Base-by-base conservation (phyloP, 2,888 invertebrate species). In the Troilus luridus region DNA sequence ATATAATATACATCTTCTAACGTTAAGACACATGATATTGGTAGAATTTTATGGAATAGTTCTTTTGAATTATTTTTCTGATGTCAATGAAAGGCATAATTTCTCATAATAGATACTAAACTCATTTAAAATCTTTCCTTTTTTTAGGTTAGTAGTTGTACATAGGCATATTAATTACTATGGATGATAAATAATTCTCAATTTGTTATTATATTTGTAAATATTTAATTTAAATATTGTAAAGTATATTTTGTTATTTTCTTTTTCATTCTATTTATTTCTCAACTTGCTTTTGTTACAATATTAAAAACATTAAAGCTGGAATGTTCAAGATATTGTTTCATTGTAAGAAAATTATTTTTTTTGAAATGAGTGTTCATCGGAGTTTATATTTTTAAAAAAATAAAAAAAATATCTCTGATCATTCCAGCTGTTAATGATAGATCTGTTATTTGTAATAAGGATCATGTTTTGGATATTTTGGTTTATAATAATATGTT, bases 131-230 rank as follows among this genome's bases (percentile, higher is more conserved):
- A 85, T 85, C 85, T n/a, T 56, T 56, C 56, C 56, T 85, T 56
- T 19, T 85, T 85, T n/a, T 21, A 56, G 56, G 14, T 85, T 85
- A 85, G n/a, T 56, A 56, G 56, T 85, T 85, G 85, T 85, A 85
- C 21, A 54, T 85, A 85, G 56, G n/a, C 56, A 56, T n/a, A 21
- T 56, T 56, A 58, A 56, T 85, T 85, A 56, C 10, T 56, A 56
- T 3, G 56, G n/a, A 58, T 85, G 85, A 58, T 56, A 85, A 85
- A 56, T 85, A 85, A 85, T 85, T 56, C 41, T 85, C n/a, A n/a
- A 85, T 85, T 85, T 56, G 85, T 85, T 85, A 85, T 58, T 58
- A 85, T 58, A 56, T 85, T 85, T 85, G 85, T 85, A 85, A 85
- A 85, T 85, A 85, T 58, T 85, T 58, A 85, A 58, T 85, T 85